phyloP scores from a whole-genome alignment of 2,797 vertebrate genomes.

The Mus spretus region DNA sequence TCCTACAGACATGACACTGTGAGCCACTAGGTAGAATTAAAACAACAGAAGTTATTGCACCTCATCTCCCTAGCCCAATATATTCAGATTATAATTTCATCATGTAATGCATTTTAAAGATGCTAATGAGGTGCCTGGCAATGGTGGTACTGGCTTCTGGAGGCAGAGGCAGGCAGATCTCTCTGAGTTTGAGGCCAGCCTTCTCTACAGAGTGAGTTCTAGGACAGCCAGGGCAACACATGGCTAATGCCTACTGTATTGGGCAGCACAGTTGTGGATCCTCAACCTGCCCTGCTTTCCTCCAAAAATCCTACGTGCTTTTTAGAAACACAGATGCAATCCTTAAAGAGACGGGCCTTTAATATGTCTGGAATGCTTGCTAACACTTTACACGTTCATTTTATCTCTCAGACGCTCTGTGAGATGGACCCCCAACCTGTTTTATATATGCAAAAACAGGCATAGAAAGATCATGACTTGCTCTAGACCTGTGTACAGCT shows the following conservation, averaged over 20 bases:
- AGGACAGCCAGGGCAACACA: neutral
- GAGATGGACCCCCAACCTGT: constrained; percentile 5
- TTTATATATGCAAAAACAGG: constrained; percentile 54
- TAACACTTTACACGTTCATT: constrained; percentile 44
- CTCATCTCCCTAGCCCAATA: constrained; percentile 27
- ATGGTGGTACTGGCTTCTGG: neutral
- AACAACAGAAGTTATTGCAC: neutral
- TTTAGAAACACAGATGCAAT: constrained; percentile 12
- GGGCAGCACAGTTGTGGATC: neutral
- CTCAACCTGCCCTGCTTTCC: neutral
- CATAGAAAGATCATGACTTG: constrained; percentile 53
- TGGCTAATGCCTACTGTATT: neutral
- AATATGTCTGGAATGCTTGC: neutral
- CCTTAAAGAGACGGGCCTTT: neutral
- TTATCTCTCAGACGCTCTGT: constrained; percentile 54
- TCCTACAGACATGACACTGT: neutral
- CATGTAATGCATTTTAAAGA: constrained; percentile 27
- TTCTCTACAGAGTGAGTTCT: neutral
- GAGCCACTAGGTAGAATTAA: constrained; percentile 24
- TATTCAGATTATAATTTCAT: constrained; percentile 36
- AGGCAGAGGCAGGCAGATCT: neutral
- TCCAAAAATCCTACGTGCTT: constrained; percentile 40
- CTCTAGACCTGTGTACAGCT: neutral
- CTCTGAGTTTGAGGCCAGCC: neutral
- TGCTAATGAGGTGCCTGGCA: neutral